Conservation (phyloP, 2,888 invertebrate genomes). For the Trachelus troglodyta region DNA sequence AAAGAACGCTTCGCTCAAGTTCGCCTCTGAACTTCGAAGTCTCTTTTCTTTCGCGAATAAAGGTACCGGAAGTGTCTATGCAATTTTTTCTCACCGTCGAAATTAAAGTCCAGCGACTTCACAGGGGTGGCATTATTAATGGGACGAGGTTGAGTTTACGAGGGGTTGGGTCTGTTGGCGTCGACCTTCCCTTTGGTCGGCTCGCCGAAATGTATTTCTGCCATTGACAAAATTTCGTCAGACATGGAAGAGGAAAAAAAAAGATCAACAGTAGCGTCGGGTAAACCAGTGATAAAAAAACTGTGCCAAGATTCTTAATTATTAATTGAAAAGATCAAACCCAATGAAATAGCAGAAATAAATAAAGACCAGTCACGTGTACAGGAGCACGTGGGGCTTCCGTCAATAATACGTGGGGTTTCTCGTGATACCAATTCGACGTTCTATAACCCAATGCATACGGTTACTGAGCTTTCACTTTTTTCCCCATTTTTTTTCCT, state of each 20-base stretch:
- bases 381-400: not conserved
- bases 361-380: not conserved
- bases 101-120: not conserved
- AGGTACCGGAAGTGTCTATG: not conserved
- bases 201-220: not conserved
- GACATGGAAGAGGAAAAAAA: not conserved
- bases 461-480: not conserved
- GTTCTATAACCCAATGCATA: not conserved
- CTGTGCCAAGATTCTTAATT: not conserved
- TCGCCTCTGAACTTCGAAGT: not conserved
- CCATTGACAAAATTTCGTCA: not conserved
- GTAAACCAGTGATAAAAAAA: not conserved
- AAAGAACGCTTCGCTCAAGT: not conserved
- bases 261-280: not conserved
- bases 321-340: not conserved
- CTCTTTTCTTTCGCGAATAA: not conserved
- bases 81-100: not conserved
- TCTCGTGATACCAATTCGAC: not conserved
- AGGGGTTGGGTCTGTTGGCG: not conserved
- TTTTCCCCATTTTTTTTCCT: no score
- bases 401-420: not conserved
- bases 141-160: not conserved
- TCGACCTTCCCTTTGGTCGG: not conserved
- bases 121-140: not conserved
- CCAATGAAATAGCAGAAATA: not conserved